Percentiles rank a stretch among this genome's conserved stretches.
phyloP scores from a whole-genome alignment of 2,888 invertebrate species.

The Dolichomitus sp. region DNA sequence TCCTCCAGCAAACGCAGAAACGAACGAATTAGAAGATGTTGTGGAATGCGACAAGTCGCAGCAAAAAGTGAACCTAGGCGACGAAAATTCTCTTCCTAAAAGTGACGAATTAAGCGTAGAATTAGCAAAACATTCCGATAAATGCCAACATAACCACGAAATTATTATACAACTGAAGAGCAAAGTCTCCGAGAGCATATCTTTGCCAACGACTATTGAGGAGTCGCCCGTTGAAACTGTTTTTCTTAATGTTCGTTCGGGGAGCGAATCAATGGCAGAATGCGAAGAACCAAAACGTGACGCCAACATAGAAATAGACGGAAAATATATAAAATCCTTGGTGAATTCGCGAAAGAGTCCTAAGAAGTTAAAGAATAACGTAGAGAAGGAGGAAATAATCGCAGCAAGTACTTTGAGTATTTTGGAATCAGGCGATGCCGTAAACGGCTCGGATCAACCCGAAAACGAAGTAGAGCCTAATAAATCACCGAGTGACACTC shows the following conservation, averaged over 20 bases:
- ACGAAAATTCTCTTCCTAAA: neutral
- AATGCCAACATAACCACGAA: slow-evolving; percentile 22
- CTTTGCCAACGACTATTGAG: slow-evolving; percentile 16
- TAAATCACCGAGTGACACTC: slow-evolving; percentile 7
- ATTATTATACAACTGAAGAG: neutral
- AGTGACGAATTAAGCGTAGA: neutral
- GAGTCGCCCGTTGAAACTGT: slow-evolving; percentile 3
- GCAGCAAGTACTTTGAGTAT: neutral
- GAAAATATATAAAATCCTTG: slow-evolving; percentile 82
- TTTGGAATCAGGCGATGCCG: slow-evolving; percentile 30
- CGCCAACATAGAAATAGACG: slow-evolving; percentile 79
- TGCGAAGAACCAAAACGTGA: slow-evolving; percentile 60
- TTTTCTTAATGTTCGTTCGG: slow-evolving; percentile 1
- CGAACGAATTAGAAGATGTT: neutral
- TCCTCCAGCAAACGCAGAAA: neutral
- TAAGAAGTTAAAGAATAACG: slow-evolving; percentile 72
- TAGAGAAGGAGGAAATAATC: slow-evolving; percentile 56
- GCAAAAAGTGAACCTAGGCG: neutral
- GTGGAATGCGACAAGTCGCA: neutral
- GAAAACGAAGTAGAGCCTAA: slow-evolving; percentile 23
- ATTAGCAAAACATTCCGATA: neutral
- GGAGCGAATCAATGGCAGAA: slow-evolving; percentile 30
- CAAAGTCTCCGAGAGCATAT: slow-evolving; percentile 20
- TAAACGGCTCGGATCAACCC: slow-evolving; percentile 43
- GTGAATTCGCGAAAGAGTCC: slow-evolving; percentile 82